A percentile compares a stretch with the other conserved stretches of the same genome.
Evolutionary conservation across 2,888 invertebrate species (phyloP).

Genomic region (Eupithecia exiguata): DNA sequence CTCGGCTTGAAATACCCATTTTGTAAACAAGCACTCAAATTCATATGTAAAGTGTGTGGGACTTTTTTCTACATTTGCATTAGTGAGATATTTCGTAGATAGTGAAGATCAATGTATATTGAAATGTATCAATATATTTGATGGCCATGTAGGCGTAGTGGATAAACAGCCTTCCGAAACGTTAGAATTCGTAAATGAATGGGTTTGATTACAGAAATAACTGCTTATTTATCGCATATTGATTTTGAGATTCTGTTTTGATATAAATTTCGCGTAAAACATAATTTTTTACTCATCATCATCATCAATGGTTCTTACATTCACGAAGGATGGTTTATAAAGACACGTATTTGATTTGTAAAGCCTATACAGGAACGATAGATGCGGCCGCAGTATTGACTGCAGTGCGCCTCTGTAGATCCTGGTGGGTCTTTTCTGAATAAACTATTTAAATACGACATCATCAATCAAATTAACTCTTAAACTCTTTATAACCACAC

Average conservation of each 20-base stretch:
- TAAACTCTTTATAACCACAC: background rate
- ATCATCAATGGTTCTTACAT: background rate
- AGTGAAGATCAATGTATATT: background rate
- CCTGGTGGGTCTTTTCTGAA: background rate
- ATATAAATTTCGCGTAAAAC: background rate
- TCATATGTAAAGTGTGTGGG: background rate
- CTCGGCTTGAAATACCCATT: background rate
- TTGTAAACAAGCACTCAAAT: background rate
- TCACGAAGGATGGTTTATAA: background rate
- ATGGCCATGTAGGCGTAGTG: background rate
- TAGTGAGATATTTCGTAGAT: background rate
- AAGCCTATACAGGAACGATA: background rate
- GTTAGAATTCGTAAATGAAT: background rate
- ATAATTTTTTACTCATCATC: background rate
- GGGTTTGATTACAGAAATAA: background rate
- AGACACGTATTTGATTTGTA: background rate
- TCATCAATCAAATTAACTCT: background rate
- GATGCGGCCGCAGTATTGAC: background rate
- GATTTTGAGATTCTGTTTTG: background rate
- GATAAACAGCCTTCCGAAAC: background rate
- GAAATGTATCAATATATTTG: background rate
- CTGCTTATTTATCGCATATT: background rate
- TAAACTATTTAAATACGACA: background rate
- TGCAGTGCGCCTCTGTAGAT: background rate
- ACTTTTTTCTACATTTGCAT: conserved; percentile 7